These are phyloP conservation scores for Oedothorax gibbosus DNA, from an alignment of 1,140 invertebrate genomes.

Conservation along the genomic window DNA sequence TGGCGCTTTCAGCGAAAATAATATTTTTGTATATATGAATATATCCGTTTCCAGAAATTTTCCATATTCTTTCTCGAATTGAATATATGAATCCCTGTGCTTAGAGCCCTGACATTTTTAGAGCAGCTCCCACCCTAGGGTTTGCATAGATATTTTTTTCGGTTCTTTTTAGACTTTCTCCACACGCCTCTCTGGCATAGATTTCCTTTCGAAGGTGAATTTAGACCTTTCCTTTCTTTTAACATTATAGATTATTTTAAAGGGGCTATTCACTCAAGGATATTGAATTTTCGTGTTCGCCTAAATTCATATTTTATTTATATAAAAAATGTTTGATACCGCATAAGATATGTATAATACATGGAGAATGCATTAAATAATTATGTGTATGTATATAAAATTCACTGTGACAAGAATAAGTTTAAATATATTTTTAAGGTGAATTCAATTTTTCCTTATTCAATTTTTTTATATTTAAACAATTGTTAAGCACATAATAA, in stretches of 20 bases:
- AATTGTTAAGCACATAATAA: too few relatives aligned
- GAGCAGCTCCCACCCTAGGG: background rate
- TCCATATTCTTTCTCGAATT: conserved; percentile 18
- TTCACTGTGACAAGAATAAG: too few relatives aligned
- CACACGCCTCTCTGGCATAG: conserved; percentile 6
- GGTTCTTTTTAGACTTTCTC: conserved; percentile 6
- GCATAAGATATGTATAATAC: too few relatives aligned
- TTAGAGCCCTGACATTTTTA: conserved; percentile 5
- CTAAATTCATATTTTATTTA: too few relatives aligned
- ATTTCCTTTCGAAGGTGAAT: conserved; percentile 15
- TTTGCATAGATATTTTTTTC: background rate
- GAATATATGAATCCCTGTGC: conserved; percentile 16
- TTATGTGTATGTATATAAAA: too few relatives aligned
- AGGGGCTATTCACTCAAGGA: background rate
- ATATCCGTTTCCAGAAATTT: background rate
- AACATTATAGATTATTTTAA: conserved; percentile 10
- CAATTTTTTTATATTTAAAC: too few relatives aligned
- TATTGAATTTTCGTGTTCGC: background rate
- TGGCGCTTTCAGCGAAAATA: background rate
- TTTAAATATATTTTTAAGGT: too few relatives aligned
- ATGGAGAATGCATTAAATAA: too few relatives aligned
- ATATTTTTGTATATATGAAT: conserved; percentile 20
- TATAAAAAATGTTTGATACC: too few relatives aligned
- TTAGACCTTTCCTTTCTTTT: conserved; percentile 16
- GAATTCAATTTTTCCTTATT: too few relatives aligned